Conservation (phyloP, 2,113 vertebrate genomes). For the Labrus mixtus region DNA sequence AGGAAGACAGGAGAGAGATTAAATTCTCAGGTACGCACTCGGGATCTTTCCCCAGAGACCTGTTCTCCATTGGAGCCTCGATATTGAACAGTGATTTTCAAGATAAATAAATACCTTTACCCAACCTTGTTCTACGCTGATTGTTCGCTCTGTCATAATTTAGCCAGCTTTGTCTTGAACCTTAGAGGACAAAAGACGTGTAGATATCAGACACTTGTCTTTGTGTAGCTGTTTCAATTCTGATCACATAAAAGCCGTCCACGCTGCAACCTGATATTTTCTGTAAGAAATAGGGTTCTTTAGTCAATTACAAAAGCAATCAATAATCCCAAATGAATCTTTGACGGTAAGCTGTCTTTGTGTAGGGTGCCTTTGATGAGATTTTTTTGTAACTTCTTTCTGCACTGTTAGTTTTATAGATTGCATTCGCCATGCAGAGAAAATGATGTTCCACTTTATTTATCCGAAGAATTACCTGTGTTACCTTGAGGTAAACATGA, state of each 20-base stretch:
- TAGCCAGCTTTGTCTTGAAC: not conserved
- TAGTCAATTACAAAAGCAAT: conserved; percentile 77
- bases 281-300: conserved; percentile 46
- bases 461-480: conserved; percentile 52
- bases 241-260: conserved; percentile 57
- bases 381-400: conserved; percentile 61
- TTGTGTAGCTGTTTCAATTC: conserved; percentile 53
- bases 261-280: conserved; percentile 27
- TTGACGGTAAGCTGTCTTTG: conserved; percentile 64
- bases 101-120: too few relatives aligned
- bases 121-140: not conserved
- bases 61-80: conserved; percentile 7
- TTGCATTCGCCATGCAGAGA: conserved; percentile 57
- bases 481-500: conserved; percentile 32
- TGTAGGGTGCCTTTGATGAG: conserved; percentile 67
- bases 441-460: conserved; percentile 50
- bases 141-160: not conserved
- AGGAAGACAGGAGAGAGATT: not conserved
- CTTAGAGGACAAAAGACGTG: not conserved
- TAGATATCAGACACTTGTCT: not conserved
- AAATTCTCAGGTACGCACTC: not conserved
- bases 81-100: conserved; percentile 17
- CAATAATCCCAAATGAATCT: conserved; percentile 76
- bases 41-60: conserved; percentile 12
- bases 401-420: conserved; percentile 76